These are phyloP conservation scores for Meliscaeva auricollis DNA, from an alignment of 2,888 invertebrate species.

Conservation along the genomic window DNA sequence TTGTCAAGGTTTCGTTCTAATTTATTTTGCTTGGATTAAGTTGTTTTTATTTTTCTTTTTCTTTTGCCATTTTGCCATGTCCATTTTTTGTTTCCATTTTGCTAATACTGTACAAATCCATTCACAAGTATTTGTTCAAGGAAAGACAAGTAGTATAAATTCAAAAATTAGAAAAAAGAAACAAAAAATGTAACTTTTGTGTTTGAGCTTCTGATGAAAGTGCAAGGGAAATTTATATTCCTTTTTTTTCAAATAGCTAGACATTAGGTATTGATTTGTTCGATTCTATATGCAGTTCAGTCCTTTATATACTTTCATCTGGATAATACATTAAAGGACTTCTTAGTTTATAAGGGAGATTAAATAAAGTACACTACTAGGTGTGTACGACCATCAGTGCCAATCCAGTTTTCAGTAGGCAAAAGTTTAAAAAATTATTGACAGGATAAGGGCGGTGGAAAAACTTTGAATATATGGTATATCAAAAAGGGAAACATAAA, in stretches of 20 bases:
- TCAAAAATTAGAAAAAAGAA: not conserved
- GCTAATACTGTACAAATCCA: conserved; percentile 48
- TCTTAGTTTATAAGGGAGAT: not conserved
- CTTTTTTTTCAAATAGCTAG: not conserved
- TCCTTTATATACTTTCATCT: not conserved
- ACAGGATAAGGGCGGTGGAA: too few relatives aligned
- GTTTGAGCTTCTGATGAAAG: conserved; percentile 18
- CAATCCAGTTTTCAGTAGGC: too few relatives aligned
- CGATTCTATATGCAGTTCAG: not conserved
- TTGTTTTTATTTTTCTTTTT: not conserved
- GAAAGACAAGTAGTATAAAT: not conserved
- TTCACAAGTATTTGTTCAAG: conserved; percentile 42
- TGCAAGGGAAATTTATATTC: conserved; percentile 34
- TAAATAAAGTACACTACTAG: too few relatives aligned
- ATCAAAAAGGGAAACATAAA: too few relatives aligned
- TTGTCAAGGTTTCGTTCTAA: conserved; percentile 69
- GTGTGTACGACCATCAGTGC: too few relatives aligned
- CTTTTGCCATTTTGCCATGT: not conserved
- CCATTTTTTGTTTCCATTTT: conserved; percentile 18
- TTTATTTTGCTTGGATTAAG: conserved; percentile 2
- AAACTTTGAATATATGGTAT: too few relatives aligned
- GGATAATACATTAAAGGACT: not conserved
- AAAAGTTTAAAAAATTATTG: too few relatives aligned
- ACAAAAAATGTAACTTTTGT: not conserved
- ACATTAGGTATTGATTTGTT: conserved; percentile 24